Base-by-base conservation (phyloP, 1,140 invertebrate species). In the Ditylenchus dipsaci region DNA sequence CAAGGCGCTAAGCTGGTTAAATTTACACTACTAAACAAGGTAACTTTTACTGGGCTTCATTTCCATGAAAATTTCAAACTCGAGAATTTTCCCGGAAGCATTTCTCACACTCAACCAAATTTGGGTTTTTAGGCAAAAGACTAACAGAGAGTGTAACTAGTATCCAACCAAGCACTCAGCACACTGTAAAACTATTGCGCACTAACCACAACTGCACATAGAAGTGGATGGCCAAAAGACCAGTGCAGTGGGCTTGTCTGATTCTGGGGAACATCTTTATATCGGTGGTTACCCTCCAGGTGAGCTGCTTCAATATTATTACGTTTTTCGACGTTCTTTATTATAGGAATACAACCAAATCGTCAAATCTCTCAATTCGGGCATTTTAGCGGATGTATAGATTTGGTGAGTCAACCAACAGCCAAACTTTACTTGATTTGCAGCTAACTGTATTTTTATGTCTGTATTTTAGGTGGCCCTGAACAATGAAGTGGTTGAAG, bases 251-350 rank as follows among this genome's bases (percentile, higher is more conserved):
- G 19, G 27, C 26, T 42, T 65, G 9, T 63, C 68, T 26, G 29
- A 63, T 27, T 26, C 72, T 3, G 77, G 72, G 33, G 80, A 78
- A 8, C 49, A 67, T 15, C 58, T 79, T 1, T 80, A 70, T 45
- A 76, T 79, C 19, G 77, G 77, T 5, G 77, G 77, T n/a, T 47
- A 80, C n/a, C 67, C 77, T 8, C 77, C 77, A n/a, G 77, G 78
- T 38, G 33, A 11, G 33, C 33, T 38, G 3, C 3, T 38, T 38
- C 33, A 38, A 3, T 38, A 38, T 11, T 38, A 38, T 11, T 38
- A 38, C n/a, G n/a, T n/a, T n/a, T 38, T 38, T 38, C 33, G 11
- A 5, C 11, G 33, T 38, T 38, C 11, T 38, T 38, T 3, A 5
- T 38, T 11, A 3, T 11, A 38, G 49, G 49, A 30, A 65, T 80